Conservation (phyloP, 2,888 invertebrate genomes). For the Catocala fraxini region DNA sequence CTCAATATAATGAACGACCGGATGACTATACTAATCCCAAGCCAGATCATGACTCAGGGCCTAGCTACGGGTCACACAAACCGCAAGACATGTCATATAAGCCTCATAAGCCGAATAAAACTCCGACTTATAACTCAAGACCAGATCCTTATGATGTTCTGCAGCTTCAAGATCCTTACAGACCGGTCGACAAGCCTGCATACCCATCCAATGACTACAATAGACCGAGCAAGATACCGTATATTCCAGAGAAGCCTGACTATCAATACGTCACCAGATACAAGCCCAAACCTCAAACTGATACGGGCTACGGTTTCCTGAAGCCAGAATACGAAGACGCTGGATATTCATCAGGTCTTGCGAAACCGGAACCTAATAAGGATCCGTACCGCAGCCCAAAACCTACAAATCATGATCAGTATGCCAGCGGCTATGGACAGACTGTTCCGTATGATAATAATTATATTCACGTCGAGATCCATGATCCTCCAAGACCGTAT, state of each 20-base stretch:
- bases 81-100: constrained; percentile 72
- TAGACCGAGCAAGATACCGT: constrained; percentile 49
- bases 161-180: constrained; percentile 63
- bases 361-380: constrained; percentile 57
- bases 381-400: constrained; percentile 30
- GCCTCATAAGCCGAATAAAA: constrained; percentile 51
- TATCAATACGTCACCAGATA: constrained; percentile 76
- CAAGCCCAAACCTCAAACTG: constrained; percentile 61
- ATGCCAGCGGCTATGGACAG: constrained; percentile 63
- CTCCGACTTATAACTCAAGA: constrained; percentile 40
- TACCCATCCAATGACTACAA: constrained; percentile 48
- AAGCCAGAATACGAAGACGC: constrained; percentile 44
- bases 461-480: constrained; percentile 74
- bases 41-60: constrained; percentile 67
- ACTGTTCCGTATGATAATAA: constrained; percentile 71
- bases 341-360: constrained; percentile 54
- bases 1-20: constrained; percentile 66
- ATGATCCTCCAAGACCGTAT: constrained; percentile 76
- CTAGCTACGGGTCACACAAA: constrained; percentile 73
- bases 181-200: constrained; percentile 48
- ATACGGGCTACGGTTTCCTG: constrained; percentile 30
- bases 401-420: constrained; percentile 32
- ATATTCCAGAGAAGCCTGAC: constrained; percentile 67
- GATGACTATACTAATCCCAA: constrained; percentile 67
- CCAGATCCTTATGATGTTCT: constrained; percentile 68